phyloP scores from a whole-genome alignment of 1,140 invertebrate genomes.

The Chrysomallon squamiferum region DNA sequence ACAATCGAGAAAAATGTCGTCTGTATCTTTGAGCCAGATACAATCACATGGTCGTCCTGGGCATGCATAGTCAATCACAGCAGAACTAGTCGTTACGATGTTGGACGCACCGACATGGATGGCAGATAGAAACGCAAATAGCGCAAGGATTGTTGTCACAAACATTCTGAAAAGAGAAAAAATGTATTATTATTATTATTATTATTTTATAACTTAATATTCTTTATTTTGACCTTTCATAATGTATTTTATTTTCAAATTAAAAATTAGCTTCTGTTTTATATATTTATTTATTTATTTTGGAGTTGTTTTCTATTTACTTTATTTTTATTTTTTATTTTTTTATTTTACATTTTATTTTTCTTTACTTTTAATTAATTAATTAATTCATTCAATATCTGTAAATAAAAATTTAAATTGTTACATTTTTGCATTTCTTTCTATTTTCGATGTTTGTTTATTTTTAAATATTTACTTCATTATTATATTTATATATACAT shows the following conservation, averaged over 20 bases:
- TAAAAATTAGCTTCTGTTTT: too few species aligned
- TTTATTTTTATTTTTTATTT: too few species aligned
- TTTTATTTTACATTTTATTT: too few species aligned
- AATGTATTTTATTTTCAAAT: not conserved
- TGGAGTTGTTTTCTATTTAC: too few species aligned
- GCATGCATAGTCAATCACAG: not conserved
- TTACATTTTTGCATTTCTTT: too few species aligned
- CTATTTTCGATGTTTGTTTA: too few species aligned
- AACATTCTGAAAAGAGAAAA: not conserved
- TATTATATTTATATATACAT: too few species aligned
- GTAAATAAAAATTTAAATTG: too few species aligned
- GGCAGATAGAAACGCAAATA: not conserved
- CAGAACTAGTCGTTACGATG: not conserved
- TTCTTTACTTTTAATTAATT: too few species aligned
- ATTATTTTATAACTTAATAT: not conserved
- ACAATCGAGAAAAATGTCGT: not conserved
- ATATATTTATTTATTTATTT: too few species aligned
- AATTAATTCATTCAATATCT: too few species aligned
- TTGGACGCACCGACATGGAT: not conserved
- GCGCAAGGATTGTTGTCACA: not conserved
- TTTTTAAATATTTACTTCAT: too few species aligned
- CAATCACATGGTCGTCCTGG: conserved; percentile 1
- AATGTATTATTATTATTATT: not conserved
- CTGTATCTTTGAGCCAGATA: conserved; percentile 2
- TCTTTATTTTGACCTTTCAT: not conserved